Evolutionary conservation across 2,797 vertebrate genomes (phyloP).

Genomic region (Myotis myotis): DNA sequence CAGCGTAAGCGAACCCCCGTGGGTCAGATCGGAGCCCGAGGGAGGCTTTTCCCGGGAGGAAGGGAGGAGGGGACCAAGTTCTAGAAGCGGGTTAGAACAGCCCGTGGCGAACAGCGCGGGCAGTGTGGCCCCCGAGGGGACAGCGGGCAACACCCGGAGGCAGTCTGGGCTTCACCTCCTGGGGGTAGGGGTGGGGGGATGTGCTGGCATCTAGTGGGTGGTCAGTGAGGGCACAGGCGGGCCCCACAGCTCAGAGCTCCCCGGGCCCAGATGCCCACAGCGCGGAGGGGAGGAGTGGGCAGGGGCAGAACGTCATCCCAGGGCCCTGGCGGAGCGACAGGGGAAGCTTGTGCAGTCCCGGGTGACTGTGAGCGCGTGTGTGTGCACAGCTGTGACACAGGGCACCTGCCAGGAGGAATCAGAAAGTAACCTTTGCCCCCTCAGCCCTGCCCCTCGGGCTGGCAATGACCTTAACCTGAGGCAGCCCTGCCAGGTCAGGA

Average conservation of each 20-base stretch:
- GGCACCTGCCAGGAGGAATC: not conserved
- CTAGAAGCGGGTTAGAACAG: not conserved
- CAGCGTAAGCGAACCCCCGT: conserved; percentile 78
- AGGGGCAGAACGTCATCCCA: rapidly evolving
- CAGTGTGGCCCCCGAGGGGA: not conserved
- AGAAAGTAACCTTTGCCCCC: rapidly evolving
- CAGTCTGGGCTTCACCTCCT: not conserved
- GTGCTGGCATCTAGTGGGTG: too few species aligned
- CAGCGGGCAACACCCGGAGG: not conserved
- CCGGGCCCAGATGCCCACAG: rapidly evolving
- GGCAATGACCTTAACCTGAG: not conserved
- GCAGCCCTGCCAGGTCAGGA: not conserved
- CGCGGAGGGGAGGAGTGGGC: not conserved
- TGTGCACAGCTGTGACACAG: not conserved
- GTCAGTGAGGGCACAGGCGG: not conserved
- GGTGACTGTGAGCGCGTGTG: rapidly evolving
- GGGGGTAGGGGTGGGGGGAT: not conserved
- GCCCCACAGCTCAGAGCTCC: too few species aligned
- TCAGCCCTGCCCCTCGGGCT: not conserved
- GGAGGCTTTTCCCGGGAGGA: not conserved
- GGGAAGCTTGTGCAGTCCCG: not conserved
- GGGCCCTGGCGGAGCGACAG: not conserved
- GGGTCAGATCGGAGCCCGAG: too few species aligned
- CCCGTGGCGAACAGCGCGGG: not conserved
- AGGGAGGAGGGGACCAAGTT: too few species aligned